phyloP scores from a whole-genome alignment of 30 jellyfish, hydroid and myxozoan genomes.

The Cassiopea xamachana region DNA sequence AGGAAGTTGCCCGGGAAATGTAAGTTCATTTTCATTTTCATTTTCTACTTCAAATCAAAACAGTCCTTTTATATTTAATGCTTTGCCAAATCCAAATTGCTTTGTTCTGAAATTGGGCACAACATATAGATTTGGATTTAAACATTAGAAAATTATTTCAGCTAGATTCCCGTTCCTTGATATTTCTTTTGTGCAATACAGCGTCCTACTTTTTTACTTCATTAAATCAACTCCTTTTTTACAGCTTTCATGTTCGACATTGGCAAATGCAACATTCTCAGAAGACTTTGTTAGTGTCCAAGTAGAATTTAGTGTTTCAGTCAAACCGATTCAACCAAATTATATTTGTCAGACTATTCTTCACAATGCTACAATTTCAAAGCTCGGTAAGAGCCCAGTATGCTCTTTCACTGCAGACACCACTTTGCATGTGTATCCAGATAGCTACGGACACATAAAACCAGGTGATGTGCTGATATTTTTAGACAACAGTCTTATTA shows the following conservation, averaged over 20 bases:
- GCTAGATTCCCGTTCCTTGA: not conserved
- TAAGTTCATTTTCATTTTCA: too few relatives aligned
- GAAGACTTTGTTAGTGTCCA: constrained; percentile 21
- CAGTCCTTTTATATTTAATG: too few relatives aligned
- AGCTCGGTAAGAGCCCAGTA: constrained; percentile 39
- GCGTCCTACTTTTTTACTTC: too few relatives aligned
- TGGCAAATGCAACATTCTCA: constrained; percentile 51
- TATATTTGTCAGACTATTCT: constrained; percentile 23
- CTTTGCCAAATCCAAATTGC: too few relatives aligned
- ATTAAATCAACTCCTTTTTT: too few relatives aligned
- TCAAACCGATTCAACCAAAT: constrained; percentile 26
- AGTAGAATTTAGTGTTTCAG: constrained; percentile 6
- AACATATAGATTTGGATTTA: too few relatives aligned
- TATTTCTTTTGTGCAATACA: not conserved
- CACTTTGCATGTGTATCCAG: constrained; percentile 40
- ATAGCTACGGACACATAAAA: constrained; percentile 13
- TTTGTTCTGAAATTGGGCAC: too few relatives aligned
- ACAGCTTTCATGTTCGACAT: constrained; percentile 11
- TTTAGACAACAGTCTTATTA: constrained; percentile 17
- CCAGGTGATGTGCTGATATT: constrained; percentile 13
- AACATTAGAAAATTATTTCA: too few relatives aligned
- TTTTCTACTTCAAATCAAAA: too few relatives aligned
- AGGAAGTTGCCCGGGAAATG: too few relatives aligned
- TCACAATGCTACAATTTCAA: constrained; percentile 7
- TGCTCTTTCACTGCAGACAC: constrained; percentile 29